phyloP scores from a whole-genome alignment of 2,113 vertebrate species.

The Coracopsis vasa region DNA sequence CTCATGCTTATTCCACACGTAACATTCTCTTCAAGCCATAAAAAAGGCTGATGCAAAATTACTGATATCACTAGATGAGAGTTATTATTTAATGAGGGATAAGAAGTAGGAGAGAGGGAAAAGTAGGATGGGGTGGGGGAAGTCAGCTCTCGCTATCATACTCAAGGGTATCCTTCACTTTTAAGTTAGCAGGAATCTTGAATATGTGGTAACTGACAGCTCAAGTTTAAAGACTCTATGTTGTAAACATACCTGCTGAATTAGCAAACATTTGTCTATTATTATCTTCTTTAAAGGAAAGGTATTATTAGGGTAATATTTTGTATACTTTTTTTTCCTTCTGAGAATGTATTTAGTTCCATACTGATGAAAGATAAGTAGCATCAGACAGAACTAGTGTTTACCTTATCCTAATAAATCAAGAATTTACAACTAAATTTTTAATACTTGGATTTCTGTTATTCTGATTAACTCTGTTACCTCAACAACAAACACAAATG shows the following conservation, averaged over 20 bases:
- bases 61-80: neutral
- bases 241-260: neutral
- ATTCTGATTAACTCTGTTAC: constrained; percentile 24
- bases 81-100: neutral
- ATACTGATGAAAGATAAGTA: neutral
- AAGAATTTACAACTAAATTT: neutral
- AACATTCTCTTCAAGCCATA: neutral
- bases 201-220: neutral
- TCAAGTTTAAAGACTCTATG: neutral
- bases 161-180: neutral
- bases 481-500: constrained; percentile 23
- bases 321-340: neutral
- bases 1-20: neutral
- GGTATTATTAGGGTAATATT: neutral
- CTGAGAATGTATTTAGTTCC: neutral
- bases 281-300: neutral
- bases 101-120: neutral
- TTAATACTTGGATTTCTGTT: constrained; percentile 1
- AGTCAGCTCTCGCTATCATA: neutral
- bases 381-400: neutral
- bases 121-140: neutral
- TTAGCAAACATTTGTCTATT: neutral
- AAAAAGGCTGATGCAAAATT: neutral
- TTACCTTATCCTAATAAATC: neutral
- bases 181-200: neutral